Conservation (phyloP, 2,888 invertebrate genomes). For the Xestia xanthographa region DNA sequence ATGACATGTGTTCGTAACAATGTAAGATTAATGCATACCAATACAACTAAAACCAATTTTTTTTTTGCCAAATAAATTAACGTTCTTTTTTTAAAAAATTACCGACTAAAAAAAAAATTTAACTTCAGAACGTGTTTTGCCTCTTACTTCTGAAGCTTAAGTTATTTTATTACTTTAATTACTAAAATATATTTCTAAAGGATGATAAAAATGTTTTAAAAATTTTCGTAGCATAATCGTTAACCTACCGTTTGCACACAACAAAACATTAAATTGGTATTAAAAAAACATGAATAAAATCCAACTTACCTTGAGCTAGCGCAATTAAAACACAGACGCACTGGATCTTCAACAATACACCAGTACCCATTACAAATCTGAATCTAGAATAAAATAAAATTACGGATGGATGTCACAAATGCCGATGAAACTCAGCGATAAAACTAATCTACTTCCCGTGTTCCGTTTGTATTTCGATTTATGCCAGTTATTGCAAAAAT, state of each 20-base stretch:
- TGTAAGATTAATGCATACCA: too few species aligned
- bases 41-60: too few species aligned
- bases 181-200: too few species aligned
- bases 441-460: conserved; percentile 47
- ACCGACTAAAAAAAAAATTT: too few species aligned
- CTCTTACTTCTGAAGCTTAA: too few species aligned
- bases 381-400: neutral
- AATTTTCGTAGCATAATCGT: neutral
- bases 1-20: too few species aligned
- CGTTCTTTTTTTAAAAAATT: too few species aligned
- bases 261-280: neutral
- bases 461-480: neutral
- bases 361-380: conserved; percentile 10
- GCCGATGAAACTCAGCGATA: conserved; percentile 34
- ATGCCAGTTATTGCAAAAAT: neutral
- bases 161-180: too few species aligned
- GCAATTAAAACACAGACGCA: conserved; percentile 20
- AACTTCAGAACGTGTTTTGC: too few species aligned
- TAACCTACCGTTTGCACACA: neutral
- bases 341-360: conserved; percentile 31
- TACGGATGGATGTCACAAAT: conserved; percentile 3
- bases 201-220: too few species aligned
- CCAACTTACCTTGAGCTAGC: conserved; percentile 28
- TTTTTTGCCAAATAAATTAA: too few species aligned
- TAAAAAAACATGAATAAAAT: neutral